Base-by-base conservation (phyloP, 2,113 vertebrate genomes). In the Aleadryas rufinucha region DNA sequence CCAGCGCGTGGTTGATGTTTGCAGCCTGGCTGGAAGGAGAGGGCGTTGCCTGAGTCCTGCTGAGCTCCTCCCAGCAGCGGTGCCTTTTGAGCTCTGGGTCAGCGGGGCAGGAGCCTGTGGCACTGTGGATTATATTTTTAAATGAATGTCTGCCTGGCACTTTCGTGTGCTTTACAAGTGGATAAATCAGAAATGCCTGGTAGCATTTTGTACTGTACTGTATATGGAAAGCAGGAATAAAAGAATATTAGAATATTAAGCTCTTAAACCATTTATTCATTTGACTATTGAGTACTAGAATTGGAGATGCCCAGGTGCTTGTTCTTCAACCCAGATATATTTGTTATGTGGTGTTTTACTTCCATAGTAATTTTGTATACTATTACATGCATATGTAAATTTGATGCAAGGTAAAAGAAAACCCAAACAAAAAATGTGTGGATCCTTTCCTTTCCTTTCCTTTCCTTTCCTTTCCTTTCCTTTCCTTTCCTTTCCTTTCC, bases 31-130 rank as follows among this genome's bases (percentile, higher is more conserved):
- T 44, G 87, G 52, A 19, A 70, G 57, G 39, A 57, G n/a, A 12
- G 27, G 19, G 4, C 27, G 2, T 11, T 66, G 45, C 30, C 47
- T 12, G 27, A 27, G 23, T 8, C 4, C 80, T 69, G 71, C 61
- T 64, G 33, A 16, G 2, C n/a, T 49, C 30, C 50, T 54, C 8
- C 7, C 50, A 20, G 70, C 50, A 30, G 6, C 7, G 20, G 4
- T 13, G 17, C 13, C 31, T 24, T 22, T 5, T 11, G 27, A 44
- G 79, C 74, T 30, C n/a, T 6, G 42, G 16, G n/a, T 13, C 35
- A 15, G 0, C 39, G 44, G 71, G 22, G 23, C 87, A n/a, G 13
- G 17, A n/a, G 2, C 1, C 0, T 27, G n/a, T 28, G 37, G 3
- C 28, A 22, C 24, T 23, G 13, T 5, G 50, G 20, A 27, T 30